Percentiles rank a stretch among this genome's conserved stretches.
phyloP scores from a whole-genome alignment of 92 coral and sea anemone genomes.

The Porites lobata region DNA sequence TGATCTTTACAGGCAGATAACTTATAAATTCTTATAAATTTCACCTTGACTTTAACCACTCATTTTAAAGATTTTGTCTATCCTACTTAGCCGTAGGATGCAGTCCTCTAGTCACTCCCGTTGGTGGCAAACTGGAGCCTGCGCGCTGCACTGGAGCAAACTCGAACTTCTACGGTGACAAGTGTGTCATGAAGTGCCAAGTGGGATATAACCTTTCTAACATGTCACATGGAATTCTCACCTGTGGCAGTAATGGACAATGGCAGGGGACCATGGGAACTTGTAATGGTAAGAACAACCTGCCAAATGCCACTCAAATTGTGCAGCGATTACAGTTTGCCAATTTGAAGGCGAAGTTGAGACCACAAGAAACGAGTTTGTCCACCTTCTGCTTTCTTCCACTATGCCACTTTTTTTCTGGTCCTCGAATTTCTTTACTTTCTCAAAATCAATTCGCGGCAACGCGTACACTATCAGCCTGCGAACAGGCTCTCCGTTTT shows the following conservation, averaged over 20 bases:
- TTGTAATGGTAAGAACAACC: constrained; percentile 68
- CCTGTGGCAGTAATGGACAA: constrained; percentile 58
- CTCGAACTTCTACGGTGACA: constrained; percentile 74
- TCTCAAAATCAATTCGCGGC: too few species aligned
- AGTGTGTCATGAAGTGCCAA: constrained; percentile 68
- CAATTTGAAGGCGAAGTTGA: too few species aligned
- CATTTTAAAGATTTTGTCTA: constrained; percentile 1
- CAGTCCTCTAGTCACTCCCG: constrained; percentile 35
- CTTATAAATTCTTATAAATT: neutral
- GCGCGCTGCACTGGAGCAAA: constrained; percentile 70
- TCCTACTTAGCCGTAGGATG: constrained; percentile 59
- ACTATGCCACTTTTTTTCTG: too few species aligned
- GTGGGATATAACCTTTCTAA: constrained; percentile 71
- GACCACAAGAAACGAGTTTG: too few species aligned
- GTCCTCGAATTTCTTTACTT: too few species aligned
- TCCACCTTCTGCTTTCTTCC: too few species aligned
- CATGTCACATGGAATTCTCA: constrained; percentile 38
- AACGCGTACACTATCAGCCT: too few species aligned
- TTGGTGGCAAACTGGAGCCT: constrained; percentile 65
- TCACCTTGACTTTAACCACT: too few species aligned
- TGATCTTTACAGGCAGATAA: neutral
- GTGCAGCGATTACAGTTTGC: too few species aligned
- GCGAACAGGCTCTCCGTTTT: too few species aligned
- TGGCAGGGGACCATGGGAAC: constrained; percentile 66
- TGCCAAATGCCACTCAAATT: too few species aligned